phyloP scores from a whole-genome alignment of 2,888 invertebrate species.

The Pterostichus madidus region DNA sequence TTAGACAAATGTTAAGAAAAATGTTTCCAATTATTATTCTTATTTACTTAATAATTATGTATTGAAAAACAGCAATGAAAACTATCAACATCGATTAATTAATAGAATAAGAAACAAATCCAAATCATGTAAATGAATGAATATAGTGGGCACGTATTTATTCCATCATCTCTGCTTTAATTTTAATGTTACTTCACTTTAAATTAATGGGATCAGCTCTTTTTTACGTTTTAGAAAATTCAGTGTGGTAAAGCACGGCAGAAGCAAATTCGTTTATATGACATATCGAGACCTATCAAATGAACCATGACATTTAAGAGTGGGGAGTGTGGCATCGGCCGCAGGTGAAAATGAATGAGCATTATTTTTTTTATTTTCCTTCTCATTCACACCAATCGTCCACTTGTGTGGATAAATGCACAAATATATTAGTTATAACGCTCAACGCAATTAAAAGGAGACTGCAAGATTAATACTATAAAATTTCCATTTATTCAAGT shows the following conservation, averaged over 20 bases:
- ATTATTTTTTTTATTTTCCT: background rate
- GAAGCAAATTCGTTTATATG: constrained; percentile 24
- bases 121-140: no score
- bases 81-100: no score
- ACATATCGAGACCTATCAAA: constrained; percentile 16
- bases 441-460: no score
- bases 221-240: constrained; percentile 13
- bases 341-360: constrained; percentile 6
- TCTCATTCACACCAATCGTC: background rate
- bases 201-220: background rate
- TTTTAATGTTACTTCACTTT: constrained; percentile 4
- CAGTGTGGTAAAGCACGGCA: background rate
- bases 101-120: no score
- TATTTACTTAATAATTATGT: no score
- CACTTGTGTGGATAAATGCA: background rate
- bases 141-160: no score
- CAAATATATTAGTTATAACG: background rate
- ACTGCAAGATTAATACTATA: no score
- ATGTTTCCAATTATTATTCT: no score
- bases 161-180: constrained; percentile 10
- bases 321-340: background rate
- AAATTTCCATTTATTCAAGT: no score
- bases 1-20: no score
- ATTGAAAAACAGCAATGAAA: no score
- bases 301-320: background rate